Percentiles rank a stretch among this genome's conserved stretches.
phyloP scores from a whole-genome alignment of 2,888 invertebrate species.

The Corythucha ciliata region DNA sequence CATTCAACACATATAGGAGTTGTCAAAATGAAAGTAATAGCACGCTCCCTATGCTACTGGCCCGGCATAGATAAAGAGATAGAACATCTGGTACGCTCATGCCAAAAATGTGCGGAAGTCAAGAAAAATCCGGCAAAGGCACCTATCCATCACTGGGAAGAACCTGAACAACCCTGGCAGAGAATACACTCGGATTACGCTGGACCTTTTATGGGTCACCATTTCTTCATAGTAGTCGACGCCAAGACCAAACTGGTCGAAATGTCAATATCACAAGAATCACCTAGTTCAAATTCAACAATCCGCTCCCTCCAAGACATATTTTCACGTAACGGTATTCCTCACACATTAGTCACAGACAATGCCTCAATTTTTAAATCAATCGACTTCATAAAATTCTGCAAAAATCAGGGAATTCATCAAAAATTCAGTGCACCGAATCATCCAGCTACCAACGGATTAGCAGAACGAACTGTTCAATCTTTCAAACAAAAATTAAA shows the following conservation, averaged over 20 bases:
- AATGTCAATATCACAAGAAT: neutral
- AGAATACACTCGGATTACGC: constrained; percentile 15
- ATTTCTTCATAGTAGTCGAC: constrained; percentile 24
- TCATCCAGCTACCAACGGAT: constrained; percentile 19
- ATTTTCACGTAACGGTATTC: constrained; percentile 34
- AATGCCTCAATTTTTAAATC: constrained; percentile 27
- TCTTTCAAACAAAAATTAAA: constrained; percentile 23
- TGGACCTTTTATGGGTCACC: constrained; percentile 2
- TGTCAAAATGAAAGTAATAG: too few species aligned
- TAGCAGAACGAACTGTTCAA: constrained; percentile 23
- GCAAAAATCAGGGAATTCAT: constrained; percentile 29
- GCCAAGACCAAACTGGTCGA: constrained; percentile 27
- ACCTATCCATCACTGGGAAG: constrained; percentile 9
- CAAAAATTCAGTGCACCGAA: constrained; percentile 21
- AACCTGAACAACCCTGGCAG: constrained; percentile 31
- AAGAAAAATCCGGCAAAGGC: constrained; percentile 13
- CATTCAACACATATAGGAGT: too few species aligned
- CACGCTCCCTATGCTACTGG: too few species aligned
- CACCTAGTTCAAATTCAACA: constrained; percentile 29
- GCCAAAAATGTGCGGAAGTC: constrained; percentile 5
- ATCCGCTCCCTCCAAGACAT: constrained; percentile 31
- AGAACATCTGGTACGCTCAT: constrained; percentile 28
- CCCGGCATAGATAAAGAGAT: constrained; percentile 35
- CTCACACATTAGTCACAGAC: constrained; percentile 33
- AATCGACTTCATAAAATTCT: constrained; percentile 30